Conservation (phyloP, 2,113 vertebrate species). For the Isurus oxyrinchus region DNA sequence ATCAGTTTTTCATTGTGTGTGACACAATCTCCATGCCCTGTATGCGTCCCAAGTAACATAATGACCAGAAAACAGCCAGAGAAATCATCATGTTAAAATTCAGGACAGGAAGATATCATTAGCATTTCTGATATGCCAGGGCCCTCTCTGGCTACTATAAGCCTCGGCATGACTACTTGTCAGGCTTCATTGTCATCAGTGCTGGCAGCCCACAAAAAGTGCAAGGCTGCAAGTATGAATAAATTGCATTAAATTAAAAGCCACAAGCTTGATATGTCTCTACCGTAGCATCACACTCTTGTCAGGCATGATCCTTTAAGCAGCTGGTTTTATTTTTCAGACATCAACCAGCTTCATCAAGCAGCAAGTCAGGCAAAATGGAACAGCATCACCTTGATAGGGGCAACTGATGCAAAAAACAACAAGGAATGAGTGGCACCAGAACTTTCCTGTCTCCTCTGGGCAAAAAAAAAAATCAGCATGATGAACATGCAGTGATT, state of each 20-base stretch:
- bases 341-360: slow-evolving; percentile 44
- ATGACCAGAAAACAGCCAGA: slow-evolving; percentile 34
- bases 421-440: slow-evolving; percentile 47
- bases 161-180: slow-evolving; percentile 23
- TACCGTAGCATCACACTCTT: slow-evolving; percentile 35
- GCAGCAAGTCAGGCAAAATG: slow-evolving; percentile 47
- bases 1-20: neutral
- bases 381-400: slow-evolving; percentile 41
- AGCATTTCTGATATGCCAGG: slow-evolving; percentile 31
- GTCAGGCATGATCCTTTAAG: slow-evolving; percentile 33
- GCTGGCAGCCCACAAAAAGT: slow-evolving; percentile 24
- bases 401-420: slow-evolving; percentile 46
- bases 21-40: slow-evolving; percentile 3
- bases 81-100: slow-evolving; percentile 34
- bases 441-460: slow-evolving; percentile 46
- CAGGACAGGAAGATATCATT: slow-evolving; percentile 32
- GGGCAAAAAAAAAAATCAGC: slow-evolving; percentile 43
- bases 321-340: slow-evolving; percentile 36
- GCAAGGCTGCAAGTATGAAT: slow-evolving; percentile 34
- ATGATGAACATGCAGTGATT: slow-evolving; percentile 40
- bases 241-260: slow-evolving; percentile 46
- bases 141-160: slow-evolving; percentile 28
- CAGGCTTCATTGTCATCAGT: slow-evolving; percentile 35
- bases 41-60: slow-evolving; percentile 24
- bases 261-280: slow-evolving; percentile 52